Evolutionary conservation across 2,888 invertebrate species (phyloP).

Genomic region (Capitulum mitella): DNA sequence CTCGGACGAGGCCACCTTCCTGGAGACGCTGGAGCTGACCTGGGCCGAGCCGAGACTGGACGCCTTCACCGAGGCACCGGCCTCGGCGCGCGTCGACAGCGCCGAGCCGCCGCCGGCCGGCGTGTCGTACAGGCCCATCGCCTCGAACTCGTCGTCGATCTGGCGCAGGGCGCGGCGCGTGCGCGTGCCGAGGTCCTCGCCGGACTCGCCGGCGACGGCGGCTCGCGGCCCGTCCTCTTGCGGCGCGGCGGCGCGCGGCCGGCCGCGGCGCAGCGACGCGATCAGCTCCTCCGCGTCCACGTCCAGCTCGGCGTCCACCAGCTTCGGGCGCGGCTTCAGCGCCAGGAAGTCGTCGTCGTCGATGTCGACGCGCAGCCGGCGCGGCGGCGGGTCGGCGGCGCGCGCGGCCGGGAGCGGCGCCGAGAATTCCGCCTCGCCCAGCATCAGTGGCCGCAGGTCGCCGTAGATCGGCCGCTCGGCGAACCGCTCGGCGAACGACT

Average conservation of each 20-base stretch:
- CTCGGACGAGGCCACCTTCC: background rate
- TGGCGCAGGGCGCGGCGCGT: background rate
- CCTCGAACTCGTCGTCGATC: slow-evolving; percentile 16
- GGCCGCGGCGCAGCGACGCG: background rate
- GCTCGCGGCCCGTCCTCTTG: background rate
- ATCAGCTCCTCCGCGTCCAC: background rate
- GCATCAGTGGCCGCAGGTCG: background rate
- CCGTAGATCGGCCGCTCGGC: slow-evolving; percentile 34
- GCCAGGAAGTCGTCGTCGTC: background rate
- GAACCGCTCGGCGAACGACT: slow-evolving; percentile 34
- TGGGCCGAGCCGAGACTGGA: background rate
- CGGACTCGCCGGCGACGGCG: background rate
- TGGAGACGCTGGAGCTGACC: background rate
- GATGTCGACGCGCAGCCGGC: background rate
- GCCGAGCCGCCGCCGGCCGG: background rate
- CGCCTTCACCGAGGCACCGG: no score
- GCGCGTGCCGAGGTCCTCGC: background rate
- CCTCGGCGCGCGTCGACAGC: background rate
- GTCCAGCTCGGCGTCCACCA: background rate
- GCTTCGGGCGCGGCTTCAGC: background rate
- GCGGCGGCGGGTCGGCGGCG: background rate
- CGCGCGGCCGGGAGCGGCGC: background rate
- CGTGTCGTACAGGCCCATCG: background rate
- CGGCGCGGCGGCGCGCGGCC: background rate
- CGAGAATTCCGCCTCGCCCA: background rate